Evolutionary conservation across 2,888 invertebrate genomes (phyloP), one percentile per base, ranked within the genome.

Genomic region (Gibbula magus): DNA sequence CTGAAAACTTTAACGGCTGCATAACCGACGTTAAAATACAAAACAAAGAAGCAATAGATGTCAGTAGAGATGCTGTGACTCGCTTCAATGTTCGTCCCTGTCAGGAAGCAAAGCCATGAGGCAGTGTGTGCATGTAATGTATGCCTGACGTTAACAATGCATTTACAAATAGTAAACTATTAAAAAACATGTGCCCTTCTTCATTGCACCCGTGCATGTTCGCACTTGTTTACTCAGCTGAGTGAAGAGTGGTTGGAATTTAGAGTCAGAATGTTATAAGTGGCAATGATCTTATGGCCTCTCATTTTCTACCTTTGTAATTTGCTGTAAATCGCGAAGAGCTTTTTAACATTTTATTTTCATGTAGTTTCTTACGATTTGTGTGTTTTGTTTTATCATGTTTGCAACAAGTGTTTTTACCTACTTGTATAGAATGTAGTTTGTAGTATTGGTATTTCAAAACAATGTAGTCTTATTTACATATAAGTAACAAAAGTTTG

Each of bases 1-100:
- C 79, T 10, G 61, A 86, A 25, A 91, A 89, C 83, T 90, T 88
- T 79, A 83, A 80, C n/a, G 91, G 91, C 39, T 91, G 91, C 85
- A 86, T 91, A 79, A 82, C 79, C 29, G 81, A 89, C 81, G 81
- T 90, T 67, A 80, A 79, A 22, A 81, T 90, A 39, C 85, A 86
- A 73, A 84, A 86, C 51, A 84, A 85, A 78, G 87, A 85, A 2
- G 83, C 86, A 29, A 51, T 89, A 22, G 77, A 85, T 56, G 78
- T 87, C 39, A 82, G 84, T 7, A 74, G 76, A 7, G 85, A 88
- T 51, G 87, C 89, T 13, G 75, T 87, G 1, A 79, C 86, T 20
- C 89, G 90, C 16, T 86, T 81, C 75, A 91, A 90, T 79, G 86
- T 90, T 10, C 80, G 84, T 39, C 85, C 87, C 13, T 90, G 90